Evolutionary conservation across 2,797 vertebrate genomes (phyloP), one percentile per base, ranked within the genome.

Genomic region (Siniperca obscura): DNA sequence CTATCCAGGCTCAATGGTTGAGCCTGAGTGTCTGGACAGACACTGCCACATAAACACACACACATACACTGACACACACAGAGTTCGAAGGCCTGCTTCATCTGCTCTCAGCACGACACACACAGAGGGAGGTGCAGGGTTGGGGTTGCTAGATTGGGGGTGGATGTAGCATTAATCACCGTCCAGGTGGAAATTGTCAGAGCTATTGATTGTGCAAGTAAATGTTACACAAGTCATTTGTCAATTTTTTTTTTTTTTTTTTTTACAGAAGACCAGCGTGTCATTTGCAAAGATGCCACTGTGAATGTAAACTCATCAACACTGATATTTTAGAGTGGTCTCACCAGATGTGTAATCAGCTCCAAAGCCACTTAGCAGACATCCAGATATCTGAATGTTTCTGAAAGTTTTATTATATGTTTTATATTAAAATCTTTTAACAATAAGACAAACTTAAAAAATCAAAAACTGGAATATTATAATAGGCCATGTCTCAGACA

Each of bases 211-310:
- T 96, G 96, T 95, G 96, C 96, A 97, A 97, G 95, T 96, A 96
- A 97, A 97, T 97, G 97, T 98, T 97, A 97, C 95, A 96, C 92
- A 96, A 97, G 95, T 96, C 95, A 97, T 97, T 98, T 97, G 96
- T 98, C 96, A 96, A 94, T 90, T 96, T 95, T 96, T 96, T 82
- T 85, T 70, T 34, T 64, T 59, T 69, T n/a, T n/a, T 74, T 69
- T 61, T 71, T 78, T 59, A 96, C 92, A 93, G 84, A 90, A 95
- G 93, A 93, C 95, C 92, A 94, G 86, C 92, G 91, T 92, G 93
- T 95, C 95, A 96, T 95, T 96, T 25, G 38, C 70, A 77, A 81
- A 84, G 84, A 90, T 19, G 65, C 74, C 83, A 81, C 76, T 52
- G 65, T 86, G 85, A 90, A 91, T 88, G 78, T 90, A 80, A 90